Evolutionary conservation across 1,140 invertebrate genomes (phyloP).

Genomic region (Drosophila ercepeae): DNA sequence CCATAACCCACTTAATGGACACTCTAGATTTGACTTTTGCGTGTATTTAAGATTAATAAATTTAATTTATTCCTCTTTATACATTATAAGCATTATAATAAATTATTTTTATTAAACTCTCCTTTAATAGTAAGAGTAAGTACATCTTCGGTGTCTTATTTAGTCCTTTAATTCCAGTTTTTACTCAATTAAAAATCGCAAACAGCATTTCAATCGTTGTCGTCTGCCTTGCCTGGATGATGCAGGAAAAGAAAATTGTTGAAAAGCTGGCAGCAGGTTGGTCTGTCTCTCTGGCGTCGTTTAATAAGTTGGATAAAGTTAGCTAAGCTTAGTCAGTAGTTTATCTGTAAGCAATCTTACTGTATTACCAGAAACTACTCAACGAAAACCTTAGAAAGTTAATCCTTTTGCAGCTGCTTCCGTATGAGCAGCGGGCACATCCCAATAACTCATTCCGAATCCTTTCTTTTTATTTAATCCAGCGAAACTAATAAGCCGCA

Average conservation of each 20-base stretch:
- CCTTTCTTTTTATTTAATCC: constrained; percentile 71
- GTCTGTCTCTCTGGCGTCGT: constrained; percentile 38
- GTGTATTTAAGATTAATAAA: not conserved
- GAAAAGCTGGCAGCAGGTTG: constrained; percentile 67
- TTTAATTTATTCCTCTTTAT: not conserved
- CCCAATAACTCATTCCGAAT: constrained; percentile 9
- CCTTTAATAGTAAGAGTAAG: constrained; percentile 4
- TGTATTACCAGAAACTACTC: not conserved
- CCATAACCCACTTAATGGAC: constrained; percentile 5
- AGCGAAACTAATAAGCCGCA: constrained; percentile 77
- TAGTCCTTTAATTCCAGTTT: constrained; percentile 36
- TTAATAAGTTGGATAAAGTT: constrained; percentile 22
- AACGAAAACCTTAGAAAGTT: constrained; percentile 1
- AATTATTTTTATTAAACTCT: not conserved
- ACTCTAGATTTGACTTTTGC: not conserved
- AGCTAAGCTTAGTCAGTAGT: constrained; percentile 1
- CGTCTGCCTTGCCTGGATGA: constrained; percentile 33
- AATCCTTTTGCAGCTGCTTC: constrained; percentile 64
- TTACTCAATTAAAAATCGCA: constrained; percentile 77
- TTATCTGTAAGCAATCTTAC: not conserved
- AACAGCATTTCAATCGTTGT: constrained; percentile 68
- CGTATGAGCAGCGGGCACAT: constrained; percentile 35
- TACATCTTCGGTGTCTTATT: not conserved
- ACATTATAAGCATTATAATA: not conserved
- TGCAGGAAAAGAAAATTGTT: constrained; percentile 71